Evolutionary conservation across 2,888 invertebrate species (phyloP).

Genomic region (Agriopis marginaria): DNA sequence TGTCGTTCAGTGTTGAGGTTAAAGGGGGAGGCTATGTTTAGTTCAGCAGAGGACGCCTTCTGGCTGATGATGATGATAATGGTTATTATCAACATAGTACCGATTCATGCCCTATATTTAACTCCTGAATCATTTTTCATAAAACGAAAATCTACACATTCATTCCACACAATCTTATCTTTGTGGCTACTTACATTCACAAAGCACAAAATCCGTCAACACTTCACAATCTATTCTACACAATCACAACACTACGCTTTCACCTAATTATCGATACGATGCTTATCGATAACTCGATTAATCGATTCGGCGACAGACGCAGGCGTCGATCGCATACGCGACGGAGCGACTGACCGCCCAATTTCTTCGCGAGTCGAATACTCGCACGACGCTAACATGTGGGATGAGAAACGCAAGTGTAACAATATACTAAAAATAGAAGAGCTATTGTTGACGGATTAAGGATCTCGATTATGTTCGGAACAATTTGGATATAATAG

Average conservation of each 20-base stretch:
- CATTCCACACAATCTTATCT: slow-evolving; percentile 9
- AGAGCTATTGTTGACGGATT: slow-evolving; percentile 46
- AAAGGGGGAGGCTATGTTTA: too few relatives aligned
- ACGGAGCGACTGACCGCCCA: slow-evolving; percentile 72
- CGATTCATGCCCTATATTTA: slow-evolving; percentile 11
- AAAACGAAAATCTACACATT: slow-evolving; percentile 16
- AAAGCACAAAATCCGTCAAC: slow-evolving; percentile 32
- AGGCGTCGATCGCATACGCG: slow-evolving; percentile 71
- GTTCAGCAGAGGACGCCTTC: too few relatives aligned
- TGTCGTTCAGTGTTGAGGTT: too few relatives aligned
- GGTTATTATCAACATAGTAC: background rate
- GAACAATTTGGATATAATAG: slow-evolving; percentile 14
- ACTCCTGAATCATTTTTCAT: slow-evolving; percentile 19
- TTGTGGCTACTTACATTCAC: slow-evolving; percentile 36
- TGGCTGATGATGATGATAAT: too few relatives aligned
- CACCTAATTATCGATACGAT: slow-evolving; percentile 43
- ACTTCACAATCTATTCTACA: slow-evolving; percentile 29
- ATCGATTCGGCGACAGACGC: slow-evolving; percentile 52
- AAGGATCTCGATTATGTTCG: slow-evolving; percentile 33
- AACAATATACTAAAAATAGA: slow-evolving; percentile 55
- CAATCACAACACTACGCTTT: slow-evolving; percentile 43
- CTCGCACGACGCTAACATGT: slow-evolving; percentile 58
- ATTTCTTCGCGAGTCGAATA: slow-evolving; percentile 66
- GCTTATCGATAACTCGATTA: slow-evolving; percentile 40
- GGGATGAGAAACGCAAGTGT: slow-evolving; percentile 49